Conservation (phyloP, 2,113 vertebrate species). For the Hippopotamus amphibius region DNA sequence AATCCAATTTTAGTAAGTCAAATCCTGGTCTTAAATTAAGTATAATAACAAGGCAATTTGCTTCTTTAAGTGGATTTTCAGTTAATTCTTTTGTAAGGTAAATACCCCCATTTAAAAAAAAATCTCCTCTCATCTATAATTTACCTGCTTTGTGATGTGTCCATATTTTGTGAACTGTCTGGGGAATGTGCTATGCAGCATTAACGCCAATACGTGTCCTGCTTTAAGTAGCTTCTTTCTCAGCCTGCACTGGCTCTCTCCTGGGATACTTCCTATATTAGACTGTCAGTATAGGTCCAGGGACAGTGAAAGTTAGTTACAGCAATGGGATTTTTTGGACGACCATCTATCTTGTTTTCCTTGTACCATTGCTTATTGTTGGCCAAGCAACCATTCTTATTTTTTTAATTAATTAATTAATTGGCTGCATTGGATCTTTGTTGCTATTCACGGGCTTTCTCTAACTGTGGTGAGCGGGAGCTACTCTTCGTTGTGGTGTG, state of each 20-base stretch:
- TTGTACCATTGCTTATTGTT: background rate
- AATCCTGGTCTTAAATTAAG: conserved; percentile 55
- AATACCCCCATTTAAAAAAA: background rate
- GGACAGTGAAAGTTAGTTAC: conserved; percentile 5
- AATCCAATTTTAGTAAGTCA: conserved; percentile 43
- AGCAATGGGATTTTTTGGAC: background rate
- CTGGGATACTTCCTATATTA: background rate
- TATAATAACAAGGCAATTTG: conserved; percentile 49
- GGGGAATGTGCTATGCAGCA: background rate
- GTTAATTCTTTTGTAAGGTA: conserved; percentile 36
- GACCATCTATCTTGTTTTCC: conserved; percentile 27
- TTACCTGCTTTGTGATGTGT: background rate
- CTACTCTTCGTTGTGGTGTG: no score
- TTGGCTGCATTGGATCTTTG: no score
- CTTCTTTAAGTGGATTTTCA: conserved; percentile 38
- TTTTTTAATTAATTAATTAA: no score
- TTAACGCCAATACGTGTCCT: background rate
- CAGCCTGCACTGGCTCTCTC: background rate
- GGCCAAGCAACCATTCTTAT: background rate
- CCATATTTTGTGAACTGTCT: background rate
- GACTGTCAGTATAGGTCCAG: background rate
- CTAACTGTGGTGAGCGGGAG: no score
- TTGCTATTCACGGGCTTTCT: no score
- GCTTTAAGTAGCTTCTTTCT: conserved; percentile 25
- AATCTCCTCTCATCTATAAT: background rate